Evolutionary conservation across 2,797 vertebrate genomes (phyloP).

Genomic region (Hephaestus fuliginosus): DNA sequence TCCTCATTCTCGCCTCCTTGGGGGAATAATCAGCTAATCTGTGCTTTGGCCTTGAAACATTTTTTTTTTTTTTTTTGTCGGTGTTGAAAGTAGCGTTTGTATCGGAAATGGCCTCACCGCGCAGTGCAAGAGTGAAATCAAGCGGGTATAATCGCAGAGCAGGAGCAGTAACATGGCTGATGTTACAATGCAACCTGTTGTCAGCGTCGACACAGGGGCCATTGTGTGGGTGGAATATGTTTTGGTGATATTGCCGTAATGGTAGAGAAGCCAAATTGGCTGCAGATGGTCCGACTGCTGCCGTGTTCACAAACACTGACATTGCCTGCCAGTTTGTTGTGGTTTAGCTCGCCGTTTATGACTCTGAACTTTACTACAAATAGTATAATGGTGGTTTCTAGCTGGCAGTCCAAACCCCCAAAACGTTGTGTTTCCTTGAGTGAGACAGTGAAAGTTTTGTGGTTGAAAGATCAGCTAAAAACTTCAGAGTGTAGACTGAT

Average conservation of each 20-base stretch:
- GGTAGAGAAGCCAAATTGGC: slow-evolving; percentile 55
- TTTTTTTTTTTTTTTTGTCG: slow-evolving; percentile 33
- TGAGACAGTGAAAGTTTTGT: neutral
- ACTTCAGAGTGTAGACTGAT: neutral
- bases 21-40: slow-evolving; percentile 39
- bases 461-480: neutral
- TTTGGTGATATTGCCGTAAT: slow-evolving; percentile 46
- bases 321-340: slow-evolving; percentile 43
- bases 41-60: slow-evolving; percentile 5
- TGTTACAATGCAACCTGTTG: slow-evolving; percentile 53
- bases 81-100: slow-evolving; percentile 18
- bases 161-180: neutral
- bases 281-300: slow-evolving; percentile 65
- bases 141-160: slow-evolving; percentile 30
- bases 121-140: slow-evolving; percentile 28
- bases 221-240: slow-evolving; percentile 55
- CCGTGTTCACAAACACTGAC: slow-evolving; percentile 38
- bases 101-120: neutral
- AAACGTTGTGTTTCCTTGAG: neutral
- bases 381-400: slow-evolving; percentile 12
- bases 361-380: slow-evolving; percentile 34
- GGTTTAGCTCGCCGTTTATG: slow-evolving; percentile 35
- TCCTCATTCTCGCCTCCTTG: slow-evolving; percentile 9
- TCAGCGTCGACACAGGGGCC: slow-evolving; percentile 59
- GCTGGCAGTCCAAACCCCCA: neutral